Conservation (phyloP, 2,113 vertebrate species). For the Epinephelus cyanopodus region DNA sequence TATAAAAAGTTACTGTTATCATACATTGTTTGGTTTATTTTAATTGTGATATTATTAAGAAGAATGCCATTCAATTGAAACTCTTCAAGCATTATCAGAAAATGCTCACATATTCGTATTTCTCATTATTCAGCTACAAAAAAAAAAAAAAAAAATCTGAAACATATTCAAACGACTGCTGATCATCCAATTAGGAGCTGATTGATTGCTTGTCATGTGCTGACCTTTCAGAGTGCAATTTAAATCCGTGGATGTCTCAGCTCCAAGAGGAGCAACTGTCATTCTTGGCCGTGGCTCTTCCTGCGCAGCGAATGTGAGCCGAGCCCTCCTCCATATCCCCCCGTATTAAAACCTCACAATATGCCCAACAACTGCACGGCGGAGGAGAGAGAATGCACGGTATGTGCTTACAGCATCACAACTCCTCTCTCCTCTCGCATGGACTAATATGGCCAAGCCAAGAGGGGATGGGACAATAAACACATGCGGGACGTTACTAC, state of each 20-base stretch:
- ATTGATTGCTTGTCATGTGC: slow-evolving; percentile 73
- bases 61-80: not conserved
- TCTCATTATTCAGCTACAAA: not conserved
- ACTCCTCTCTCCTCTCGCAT: slow-evolving; percentile 67
- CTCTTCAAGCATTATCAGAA: not conserved
- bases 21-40: not conserved
- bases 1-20: too few relatives aligned
- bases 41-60: not conserved
- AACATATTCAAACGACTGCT: slow-evolving; percentile 53
- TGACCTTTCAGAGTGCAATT: slow-evolving; percentile 82
- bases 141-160: slow-evolving; percentile 10
- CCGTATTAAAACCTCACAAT: slow-evolving; percentile 88
- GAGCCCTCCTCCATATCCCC: slow-evolving; percentile 63
- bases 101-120: slow-evolving; percentile 14
- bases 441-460: slow-evolving; percentile 75
- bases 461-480: slow-evolving; percentile 60
- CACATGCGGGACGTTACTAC: slow-evolving; percentile 28
- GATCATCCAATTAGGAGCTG: slow-evolving; percentile 70
- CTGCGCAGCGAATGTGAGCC: slow-evolving; percentile 86
- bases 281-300: slow-evolving; percentile 88
- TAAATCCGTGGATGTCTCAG: slow-evolving; percentile 86
- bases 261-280: slow-evolving; percentile 91
- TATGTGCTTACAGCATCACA: slow-evolving; percentile 88
- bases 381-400: slow-evolving; percentile 89
- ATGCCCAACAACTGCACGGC: slow-evolving; percentile 92